These are phyloP conservation scores for Caenorhabditis auriculariae DNA, from an alignment of 2,888 invertebrate species.

Conservation along the genomic window DNA sequence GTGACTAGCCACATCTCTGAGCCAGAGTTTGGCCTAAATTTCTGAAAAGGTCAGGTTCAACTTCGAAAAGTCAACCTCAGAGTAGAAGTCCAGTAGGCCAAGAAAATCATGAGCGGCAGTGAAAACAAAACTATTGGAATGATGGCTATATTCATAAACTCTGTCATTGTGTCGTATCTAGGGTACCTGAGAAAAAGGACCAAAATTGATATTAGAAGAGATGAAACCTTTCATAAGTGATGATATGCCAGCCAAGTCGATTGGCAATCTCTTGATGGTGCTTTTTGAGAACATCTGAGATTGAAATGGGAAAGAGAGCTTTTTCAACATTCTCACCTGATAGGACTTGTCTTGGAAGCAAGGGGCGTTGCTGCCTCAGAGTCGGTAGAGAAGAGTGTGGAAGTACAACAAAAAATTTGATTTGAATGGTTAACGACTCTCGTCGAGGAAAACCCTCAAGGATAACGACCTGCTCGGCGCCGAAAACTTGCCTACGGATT, in stretches of 20 bases:
- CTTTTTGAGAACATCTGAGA: conserved; percentile 46
- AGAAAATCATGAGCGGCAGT: conserved; percentile 58
- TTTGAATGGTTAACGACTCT: conserved; percentile 46
- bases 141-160: conserved; percentile 61
- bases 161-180: conserved; percentile 56
- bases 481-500: conserved; percentile 38
- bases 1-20: conserved; percentile 57
- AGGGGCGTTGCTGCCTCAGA: conserved; percentile 40
- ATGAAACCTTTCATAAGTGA: conserved; percentile 43
- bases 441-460: conserved; percentile 57
- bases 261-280: conserved; percentile 49
- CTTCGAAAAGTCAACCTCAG: conserved; percentile 28
- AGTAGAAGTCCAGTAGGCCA: conserved; percentile 58
- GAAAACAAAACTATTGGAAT: conserved; percentile 60
- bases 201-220: not conserved
- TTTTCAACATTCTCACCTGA: conserved; percentile 37
- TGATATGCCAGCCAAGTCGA: conserved; percentile 54
- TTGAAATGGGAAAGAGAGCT: not conserved
- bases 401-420: conserved; percentile 53
- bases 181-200: conserved; percentile 37
- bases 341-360: conserved; percentile 45
- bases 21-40: conserved; percentile 44
- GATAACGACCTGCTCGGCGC: conserved; percentile 52
- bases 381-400: conserved; percentile 44
- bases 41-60: conserved; percentile 1